Conservation (phyloP, 2,113 vertebrate genomes). For the Lophotis ruficrista region DNA sequence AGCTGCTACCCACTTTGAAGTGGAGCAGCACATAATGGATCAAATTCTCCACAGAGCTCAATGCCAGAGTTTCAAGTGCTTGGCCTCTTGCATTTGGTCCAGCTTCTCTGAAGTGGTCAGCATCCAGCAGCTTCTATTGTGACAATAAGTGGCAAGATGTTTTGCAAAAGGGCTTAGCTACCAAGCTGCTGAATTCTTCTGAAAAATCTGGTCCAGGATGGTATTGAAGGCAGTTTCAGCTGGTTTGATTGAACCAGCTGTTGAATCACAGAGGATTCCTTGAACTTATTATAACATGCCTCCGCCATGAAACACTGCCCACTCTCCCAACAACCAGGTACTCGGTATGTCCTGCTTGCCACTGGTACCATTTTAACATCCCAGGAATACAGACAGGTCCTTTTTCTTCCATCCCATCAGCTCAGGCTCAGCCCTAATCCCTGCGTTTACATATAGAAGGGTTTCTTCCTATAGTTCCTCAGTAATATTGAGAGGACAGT, state of each 20-base stretch:
- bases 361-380: background rate
- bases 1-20: conserved; percentile 62
- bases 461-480: background rate
- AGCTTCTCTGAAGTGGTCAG: conserved; percentile 70
- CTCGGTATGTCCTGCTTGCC: background rate
- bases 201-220: conserved; percentile 70
- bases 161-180: conserved; percentile 66
- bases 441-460: background rate
- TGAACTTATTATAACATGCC: background rate
- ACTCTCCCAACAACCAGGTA: background rate
- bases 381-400: background rate
- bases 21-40: conserved; percentile 60
- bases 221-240: conserved; percentile 61
- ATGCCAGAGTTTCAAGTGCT: conserved; percentile 63
- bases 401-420: background rate
- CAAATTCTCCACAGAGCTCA: conserved; percentile 43
- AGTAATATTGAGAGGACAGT: background rate
- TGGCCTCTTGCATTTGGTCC: conserved; percentile 58
- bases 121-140: conserved; percentile 69
- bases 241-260: conserved; percentile 57
- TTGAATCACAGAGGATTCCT: conserved; percentile 21
- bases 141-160: conserved; percentile 67
- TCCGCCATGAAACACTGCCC: rapidly evolving
- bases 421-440: background rate
- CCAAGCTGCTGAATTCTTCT: conserved; percentile 59